Conservation (phyloP, 2,888 invertebrate species). For the Dasypolia templi region DNA sequence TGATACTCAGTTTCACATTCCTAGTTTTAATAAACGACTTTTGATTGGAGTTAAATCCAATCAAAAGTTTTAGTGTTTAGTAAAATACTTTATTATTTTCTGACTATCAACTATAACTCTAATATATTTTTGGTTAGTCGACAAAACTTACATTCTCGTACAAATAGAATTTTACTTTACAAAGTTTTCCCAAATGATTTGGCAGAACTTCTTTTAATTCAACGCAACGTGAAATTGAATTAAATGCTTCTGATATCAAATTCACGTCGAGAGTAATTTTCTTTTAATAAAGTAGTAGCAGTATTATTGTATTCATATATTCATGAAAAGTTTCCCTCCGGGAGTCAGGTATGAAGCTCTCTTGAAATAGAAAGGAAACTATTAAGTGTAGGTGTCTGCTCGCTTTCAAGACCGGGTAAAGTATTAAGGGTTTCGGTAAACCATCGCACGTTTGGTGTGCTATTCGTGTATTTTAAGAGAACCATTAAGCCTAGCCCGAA, state of each 20-base stretch:
- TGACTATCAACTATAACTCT: too few relatives aligned
- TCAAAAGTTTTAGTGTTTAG: too few relatives aligned
- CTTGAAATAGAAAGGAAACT: conserved; percentile 23
- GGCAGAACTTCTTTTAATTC: conserved; percentile 21
- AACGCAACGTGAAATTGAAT: conserved; percentile 41
- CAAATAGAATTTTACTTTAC: not conserved
- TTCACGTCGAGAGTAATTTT: conserved; percentile 45
- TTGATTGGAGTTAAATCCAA: too few relatives aligned
- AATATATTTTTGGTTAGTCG: too few relatives aligned
- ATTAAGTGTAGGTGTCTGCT: conserved; percentile 8
- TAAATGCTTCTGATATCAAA: conserved; percentile 40
- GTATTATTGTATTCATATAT: conserved; percentile 54
- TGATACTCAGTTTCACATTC: too few relatives aligned
- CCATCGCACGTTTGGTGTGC: not conserved
- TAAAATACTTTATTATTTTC: too few relatives aligned
- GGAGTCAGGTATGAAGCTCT: conserved; percentile 19
- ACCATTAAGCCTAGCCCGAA: too few relatives aligned
- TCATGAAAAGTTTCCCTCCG: conserved; percentile 43
- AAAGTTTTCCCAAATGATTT: conserved; percentile 25
- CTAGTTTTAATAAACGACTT: too few relatives aligned
- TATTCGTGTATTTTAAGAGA: not conserved
- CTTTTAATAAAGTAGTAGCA: conserved; percentile 36
- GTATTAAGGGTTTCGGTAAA: too few relatives aligned
- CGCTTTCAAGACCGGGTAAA: not conserved
- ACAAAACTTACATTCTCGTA: not conserved